Base-by-base conservation (phyloP, 92 coral and sea anemone genomes). In the Pocillopora grandis region DNA sequence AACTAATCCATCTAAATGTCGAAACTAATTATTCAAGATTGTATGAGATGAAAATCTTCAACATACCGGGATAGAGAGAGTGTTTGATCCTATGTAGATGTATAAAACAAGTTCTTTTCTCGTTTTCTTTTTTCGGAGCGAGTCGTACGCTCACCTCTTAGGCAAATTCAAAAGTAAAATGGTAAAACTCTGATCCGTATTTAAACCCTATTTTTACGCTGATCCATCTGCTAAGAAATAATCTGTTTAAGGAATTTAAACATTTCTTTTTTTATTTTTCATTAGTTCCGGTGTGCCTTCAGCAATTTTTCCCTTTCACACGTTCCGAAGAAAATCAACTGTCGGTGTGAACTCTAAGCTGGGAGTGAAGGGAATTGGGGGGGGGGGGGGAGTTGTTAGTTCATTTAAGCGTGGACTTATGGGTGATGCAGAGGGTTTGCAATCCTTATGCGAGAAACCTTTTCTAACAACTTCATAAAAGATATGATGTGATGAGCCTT, bases 241-340 rank as follows among this genome's bases (percentile, higher is more conserved):
- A 1, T 15, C 9, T 36, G 31, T 65, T 49, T 49, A 12, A 5
- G 0, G 76, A 58, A 57, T 58, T 23, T 35, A 57, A 68, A 58
- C 42, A 68, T 35, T 33, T 8, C 72, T 8, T 68, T 70, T 20
- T 64, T 70, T 58, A 15, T 57, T 36, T 27, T 49, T 80, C 31
- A 57, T 80, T 12, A 70, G 77, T 71, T 81, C 85, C 85, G 85
- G 85, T n/a, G 18, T 20, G 31, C 61, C 2, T 3, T 15, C 5
- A 81, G 71, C 85, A 81, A 71, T 81, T n/a, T 49, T 70, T 42
- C 77, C 70, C 62, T 80, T 80, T 71, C 66, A 9, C 69, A 71
- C 7, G 57, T 62, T 16, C 67, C 52, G 73, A 33, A 37, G 58
- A 36, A 71, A n/a, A 57, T 37, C 10, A 70, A 81, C 75, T 70